Evolutionary conservation across 2,797 vertebrate genomes (phyloP).

Genomic region (Spinibarbus caldwelli): DNA sequence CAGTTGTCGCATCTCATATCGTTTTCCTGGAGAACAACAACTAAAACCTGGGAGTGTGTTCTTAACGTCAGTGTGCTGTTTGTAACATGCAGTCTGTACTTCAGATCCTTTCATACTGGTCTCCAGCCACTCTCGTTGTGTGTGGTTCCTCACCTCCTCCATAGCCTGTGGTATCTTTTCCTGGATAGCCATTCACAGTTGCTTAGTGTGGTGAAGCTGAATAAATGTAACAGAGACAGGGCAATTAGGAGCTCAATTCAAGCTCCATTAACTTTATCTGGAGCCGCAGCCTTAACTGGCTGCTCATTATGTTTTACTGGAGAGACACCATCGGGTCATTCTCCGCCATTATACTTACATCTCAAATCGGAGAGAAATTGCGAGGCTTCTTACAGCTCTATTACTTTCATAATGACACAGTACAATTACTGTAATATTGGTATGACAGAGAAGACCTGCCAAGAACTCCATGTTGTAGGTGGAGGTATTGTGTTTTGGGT

Average conservation of each 20-base stretch:
- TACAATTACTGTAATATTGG: constrained; percentile 29
- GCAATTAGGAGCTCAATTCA: constrained; percentile 94
- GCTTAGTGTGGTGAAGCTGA: constrained; percentile 92
- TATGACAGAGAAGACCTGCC: constrained; percentile 20
- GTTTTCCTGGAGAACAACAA: background rate
- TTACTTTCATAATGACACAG: constrained; percentile 43
- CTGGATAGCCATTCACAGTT: constrained; percentile 90
- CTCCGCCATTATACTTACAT: constrained; percentile 60
- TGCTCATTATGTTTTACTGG: constrained; percentile 64
- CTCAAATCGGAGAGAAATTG: constrained; percentile 57
- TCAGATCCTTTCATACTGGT: background rate
- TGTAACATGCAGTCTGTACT: background rate
- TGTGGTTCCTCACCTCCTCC: constrained; percentile 34
- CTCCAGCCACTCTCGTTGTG: background rate
- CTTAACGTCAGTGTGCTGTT: background rate
- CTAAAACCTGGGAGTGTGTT: constrained; percentile 13
- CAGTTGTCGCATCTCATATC: constrained; percentile 8
- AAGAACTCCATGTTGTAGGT: constrained; percentile 2
- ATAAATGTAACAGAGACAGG: constrained; percentile 94
- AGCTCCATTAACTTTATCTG: constrained; percentile 95
- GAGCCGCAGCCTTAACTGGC: constrained; percentile 77
- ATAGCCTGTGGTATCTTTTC: constrained; percentile 63
- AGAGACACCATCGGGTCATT: constrained; percentile 59
- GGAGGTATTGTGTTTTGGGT: background rate
- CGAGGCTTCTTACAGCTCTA: constrained; percentile 37